These are phyloP conservation scores for Ovis canadensis DNA, from an alignment of 2,113 vertebrate species.

Conservation along the genomic window DNA sequence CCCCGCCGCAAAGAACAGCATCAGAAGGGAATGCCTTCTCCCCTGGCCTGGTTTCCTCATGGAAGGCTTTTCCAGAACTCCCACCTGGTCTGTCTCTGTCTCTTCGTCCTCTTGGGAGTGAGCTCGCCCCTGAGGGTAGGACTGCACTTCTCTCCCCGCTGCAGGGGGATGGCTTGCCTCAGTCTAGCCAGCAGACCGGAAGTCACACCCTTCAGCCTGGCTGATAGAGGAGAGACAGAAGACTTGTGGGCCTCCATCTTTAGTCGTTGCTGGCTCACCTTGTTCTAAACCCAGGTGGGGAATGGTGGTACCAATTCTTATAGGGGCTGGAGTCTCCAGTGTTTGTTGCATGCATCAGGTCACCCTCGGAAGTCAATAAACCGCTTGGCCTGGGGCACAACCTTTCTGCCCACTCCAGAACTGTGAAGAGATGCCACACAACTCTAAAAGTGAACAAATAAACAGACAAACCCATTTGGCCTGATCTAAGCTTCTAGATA, in stretches of 20 bases:
- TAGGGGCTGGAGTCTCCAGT: background rate
- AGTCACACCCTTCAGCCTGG: background rate
- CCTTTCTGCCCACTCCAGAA: background rate
- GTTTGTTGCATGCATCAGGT: background rate
- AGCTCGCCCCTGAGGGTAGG: background rate
- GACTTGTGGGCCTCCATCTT: background rate
- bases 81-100: background rate
- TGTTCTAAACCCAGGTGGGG: background rate
- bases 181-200: background rate
- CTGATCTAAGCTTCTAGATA: background rate
- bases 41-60: background rate
- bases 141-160: fast-evolving
- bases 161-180: fast-evolving
- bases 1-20: fast-evolving
- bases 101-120: background rate
- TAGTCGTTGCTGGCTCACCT: background rate
- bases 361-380: background rate
- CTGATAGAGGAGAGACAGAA: background rate
- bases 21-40: background rate
- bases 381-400: background rate
- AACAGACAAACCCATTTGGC: background rate
- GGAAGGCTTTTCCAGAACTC: background rate
- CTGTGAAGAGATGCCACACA: background rate
- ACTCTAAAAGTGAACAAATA: background rate
- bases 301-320: background rate